Evolutionary conservation across 2,797 vertebrate genomes (phyloP).

Genomic region (Sebastes minor): DNA sequence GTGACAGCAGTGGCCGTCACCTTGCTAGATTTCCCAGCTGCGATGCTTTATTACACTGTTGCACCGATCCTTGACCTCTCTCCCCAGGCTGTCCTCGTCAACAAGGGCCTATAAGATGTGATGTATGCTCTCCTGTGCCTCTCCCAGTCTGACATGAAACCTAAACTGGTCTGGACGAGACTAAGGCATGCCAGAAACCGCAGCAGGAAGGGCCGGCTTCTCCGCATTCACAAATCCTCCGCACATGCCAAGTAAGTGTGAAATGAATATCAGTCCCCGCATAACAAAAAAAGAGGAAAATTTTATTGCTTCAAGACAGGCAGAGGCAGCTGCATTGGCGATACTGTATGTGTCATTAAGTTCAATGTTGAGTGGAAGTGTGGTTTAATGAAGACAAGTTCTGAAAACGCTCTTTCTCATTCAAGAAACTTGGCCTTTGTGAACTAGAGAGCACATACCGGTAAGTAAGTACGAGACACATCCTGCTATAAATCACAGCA

Average conservation of each 20-base stretch:
- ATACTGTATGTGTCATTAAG: slow-evolving; percentile 21
- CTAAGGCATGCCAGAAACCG: background rate
- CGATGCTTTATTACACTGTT: slow-evolving; percentile 27
- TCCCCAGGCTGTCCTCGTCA: slow-evolving; percentile 28
- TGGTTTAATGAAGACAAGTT: background rate
- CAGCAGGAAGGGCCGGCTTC: background rate
- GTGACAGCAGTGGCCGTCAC: slow-evolving; percentile 12
- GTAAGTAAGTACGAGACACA: background rate
- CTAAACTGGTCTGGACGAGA: slow-evolving; percentile 6
- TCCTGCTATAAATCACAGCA: slow-evolving; percentile 21
- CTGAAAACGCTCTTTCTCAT: slow-evolving; percentile 14
- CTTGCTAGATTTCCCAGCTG: slow-evolving; percentile 32
- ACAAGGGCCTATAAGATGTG: slow-evolving; percentile 10
- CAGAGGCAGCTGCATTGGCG: background rate
- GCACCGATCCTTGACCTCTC: slow-evolving; percentile 41
- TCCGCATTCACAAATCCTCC: slow-evolving; percentile 43
- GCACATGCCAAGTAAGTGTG: slow-evolving; percentile 43
- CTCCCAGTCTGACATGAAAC: slow-evolving; percentile 14
- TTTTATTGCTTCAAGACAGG: slow-evolving; percentile 1
- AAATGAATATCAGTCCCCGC: slow-evolving; percentile 25
- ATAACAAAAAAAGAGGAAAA: background rate
- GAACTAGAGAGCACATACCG: slow-evolving; percentile 7
- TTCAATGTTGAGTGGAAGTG: slow-evolving; percentile 19
- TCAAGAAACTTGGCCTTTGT: slow-evolving; percentile 22
- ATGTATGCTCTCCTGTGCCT: slow-evolving; percentile 1